phyloP scores from a whole-genome alignment of 2,797 vertebrate species.

The Peromyscus eremicus region DNA sequence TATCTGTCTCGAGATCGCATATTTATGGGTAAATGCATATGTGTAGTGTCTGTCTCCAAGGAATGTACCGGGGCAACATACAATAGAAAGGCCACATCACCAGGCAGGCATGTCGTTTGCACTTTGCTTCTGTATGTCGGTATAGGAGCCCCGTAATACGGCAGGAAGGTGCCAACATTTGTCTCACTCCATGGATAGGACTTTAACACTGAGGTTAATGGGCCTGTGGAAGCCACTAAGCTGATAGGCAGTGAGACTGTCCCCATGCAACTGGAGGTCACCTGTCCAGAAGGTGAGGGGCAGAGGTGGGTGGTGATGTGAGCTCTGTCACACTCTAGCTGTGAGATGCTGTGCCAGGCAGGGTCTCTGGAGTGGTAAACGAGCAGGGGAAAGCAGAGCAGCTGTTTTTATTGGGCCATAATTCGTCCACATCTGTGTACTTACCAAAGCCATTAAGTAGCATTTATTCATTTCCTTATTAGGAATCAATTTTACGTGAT shows the following conservation, averaged over 20 bases:
- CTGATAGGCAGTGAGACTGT: fast-evolving
- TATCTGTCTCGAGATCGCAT: background rate
- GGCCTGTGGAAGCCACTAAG: no score
- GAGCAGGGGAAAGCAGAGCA: background rate
- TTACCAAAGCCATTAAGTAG: constrained; percentile 29
- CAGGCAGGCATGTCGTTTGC: fast-evolving
- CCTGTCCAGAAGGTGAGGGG: no score
- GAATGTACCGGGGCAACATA: background rate
- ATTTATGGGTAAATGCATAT: background rate
- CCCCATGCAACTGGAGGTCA: fast-evolving
- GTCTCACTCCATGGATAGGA: background rate
- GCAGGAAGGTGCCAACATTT: fast-evolving
- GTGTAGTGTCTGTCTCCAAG: background rate
- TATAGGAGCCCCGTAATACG: fast-evolving
- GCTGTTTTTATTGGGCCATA: background rate
- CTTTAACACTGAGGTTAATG: fast-evolving
- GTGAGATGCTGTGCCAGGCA: fast-evolving
- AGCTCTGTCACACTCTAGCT: background rate
- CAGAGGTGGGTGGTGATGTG: fast-evolving
- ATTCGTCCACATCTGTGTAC: background rate
- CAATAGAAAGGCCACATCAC: fast-evolving
- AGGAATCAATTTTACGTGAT: background rate
- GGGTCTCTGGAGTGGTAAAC: background rate
- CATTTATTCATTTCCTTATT: constrained; percentile 64
- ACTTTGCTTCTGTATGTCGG: background rate